Evolutionary conservation across 2,113 vertebrate species (phyloP), one percentile per base, ranked within the genome.

Genomic region (Calyptommatus sinebrachiatus): DNA sequence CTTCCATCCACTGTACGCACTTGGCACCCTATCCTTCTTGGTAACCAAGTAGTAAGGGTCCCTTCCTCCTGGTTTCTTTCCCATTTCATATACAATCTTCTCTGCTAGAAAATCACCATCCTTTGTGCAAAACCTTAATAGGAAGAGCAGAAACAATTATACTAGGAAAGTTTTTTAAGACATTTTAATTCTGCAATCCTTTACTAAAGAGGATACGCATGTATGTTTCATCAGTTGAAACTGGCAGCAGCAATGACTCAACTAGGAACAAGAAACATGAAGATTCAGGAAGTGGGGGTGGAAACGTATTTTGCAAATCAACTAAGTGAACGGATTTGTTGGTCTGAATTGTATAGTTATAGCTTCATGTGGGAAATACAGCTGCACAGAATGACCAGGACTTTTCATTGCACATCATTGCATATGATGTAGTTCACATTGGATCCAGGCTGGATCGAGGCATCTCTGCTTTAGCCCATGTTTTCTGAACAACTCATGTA

Each of bases 1-100:
- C 14, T 80, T 63, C 78, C 78, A 73, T 62, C 71, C 71, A 80
- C 62, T 73, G 5, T 48, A 53, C 35, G 46, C 29, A 53, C 62
- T 73, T 66, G 71, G 79, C 71, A 73, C 67, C 62, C 26, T 41
- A 73, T 73, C 46, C 18, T 73, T 41, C 60, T 73, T 57, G 62
- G 72, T 71, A 80, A 57, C 62, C 48, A 73, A 29, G 78, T 35
- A 66, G 45, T 70, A 80, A 45, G 62, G 24, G 29, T 24, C 26
- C 62, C 24, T 67, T 80, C 62, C 24, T 7, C 12, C 60, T 45
- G 35, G 48, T 69, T 57, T 69, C 29, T 46, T 8, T 63, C 73
- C 1, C 50, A 31, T 21, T 71, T 65, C 11, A 28, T 21, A 28
- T 1, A 22, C 14, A 24, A 16, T 77, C 7, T 29, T 31, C 26